phyloP scores from a whole-genome alignment of 2,113 vertebrate genomes.

The Neolamprologus kungweensis region DNA sequence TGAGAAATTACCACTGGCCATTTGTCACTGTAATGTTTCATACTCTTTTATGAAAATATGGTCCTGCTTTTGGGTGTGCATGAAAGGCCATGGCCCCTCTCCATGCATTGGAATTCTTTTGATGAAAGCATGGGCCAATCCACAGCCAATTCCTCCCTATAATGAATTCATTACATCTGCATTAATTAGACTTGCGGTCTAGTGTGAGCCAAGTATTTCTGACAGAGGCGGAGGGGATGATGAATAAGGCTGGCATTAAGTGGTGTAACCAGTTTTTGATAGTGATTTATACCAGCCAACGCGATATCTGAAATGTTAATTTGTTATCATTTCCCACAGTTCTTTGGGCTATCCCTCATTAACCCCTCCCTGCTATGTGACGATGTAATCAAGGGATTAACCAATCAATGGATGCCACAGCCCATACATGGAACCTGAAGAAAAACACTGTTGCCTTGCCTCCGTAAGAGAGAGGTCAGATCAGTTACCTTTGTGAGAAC shows the following conservation, averaged over 20 bases:
- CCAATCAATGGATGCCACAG: slow-evolving; percentile 34
- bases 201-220: slow-evolving; percentile 49
- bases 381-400: slow-evolving; percentile 55
- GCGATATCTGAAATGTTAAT: slow-evolving; percentile 69
- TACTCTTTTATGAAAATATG: slow-evolving; percentile 2
- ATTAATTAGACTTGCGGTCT: slow-evolving; percentile 58
- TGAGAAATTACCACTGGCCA: neutral
- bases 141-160: slow-evolving; percentile 46
- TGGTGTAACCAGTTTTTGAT: slow-evolving; percentile 64
- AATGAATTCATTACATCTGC: slow-evolving; percentile 66
- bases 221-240: slow-evolving; percentile 49
- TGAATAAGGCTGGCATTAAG: slow-evolving; percentile 67
- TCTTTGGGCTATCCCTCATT: slow-evolving; percentile 67
- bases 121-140: slow-evolving; percentile 44
- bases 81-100: slow-evolving; percentile 13
- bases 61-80: neutral
- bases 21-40: slow-evolving; percentile 8
- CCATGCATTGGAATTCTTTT: slow-evolving; percentile 19
- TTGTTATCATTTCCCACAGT: slow-evolving; percentile 71
- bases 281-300: slow-evolving; percentile 70
- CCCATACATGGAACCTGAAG: neutral
- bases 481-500: slow-evolving; percentile 20
- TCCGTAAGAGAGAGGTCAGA: neutral
- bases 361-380: slow-evolving; percentile 50
- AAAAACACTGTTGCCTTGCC: neutral